phyloP scores from a whole-genome alignment of 1,140 invertebrate genomes.

The Drosophila orena region DNA sequence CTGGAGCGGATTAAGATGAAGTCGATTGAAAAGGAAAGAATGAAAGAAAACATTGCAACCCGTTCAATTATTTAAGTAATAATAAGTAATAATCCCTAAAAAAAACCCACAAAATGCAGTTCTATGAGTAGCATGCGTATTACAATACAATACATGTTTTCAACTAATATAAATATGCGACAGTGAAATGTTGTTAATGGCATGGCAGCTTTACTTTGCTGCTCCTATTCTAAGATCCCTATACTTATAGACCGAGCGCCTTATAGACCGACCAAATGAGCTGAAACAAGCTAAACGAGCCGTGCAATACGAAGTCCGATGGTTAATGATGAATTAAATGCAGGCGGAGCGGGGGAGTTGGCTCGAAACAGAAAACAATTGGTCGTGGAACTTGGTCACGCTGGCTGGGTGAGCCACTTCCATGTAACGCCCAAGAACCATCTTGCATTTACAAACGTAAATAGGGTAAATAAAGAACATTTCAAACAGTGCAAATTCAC shows the following conservation, averaged over 20 bases:
- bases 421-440: not conserved
- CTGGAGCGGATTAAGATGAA: slow-evolving; percentile 14
- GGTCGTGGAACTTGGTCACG: not conserved
- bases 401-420: not conserved
- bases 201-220: not conserved
- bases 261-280: not conserved
- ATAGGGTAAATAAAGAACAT: no score
- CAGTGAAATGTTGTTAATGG: no score
- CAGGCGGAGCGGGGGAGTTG: not conserved
- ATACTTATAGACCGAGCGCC: no score
- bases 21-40: not conserved
- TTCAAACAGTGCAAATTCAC: no score
- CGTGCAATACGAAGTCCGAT: not conserved
- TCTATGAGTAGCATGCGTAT: no score
- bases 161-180: no score
- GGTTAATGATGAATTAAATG: not conserved
- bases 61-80: no score
- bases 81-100: no score
- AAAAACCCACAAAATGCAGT: no score
- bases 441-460: no score
- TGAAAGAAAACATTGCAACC: not conserved
- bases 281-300: not conserved
- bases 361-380: not conserved
- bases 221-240: not conserved
- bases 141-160: no score